Percentiles rank a stretch among this genome's conserved stretches.
phyloP scores from a whole-genome alignment of 64 coral and sea anemone species.

The Porites lutea region DNA sequence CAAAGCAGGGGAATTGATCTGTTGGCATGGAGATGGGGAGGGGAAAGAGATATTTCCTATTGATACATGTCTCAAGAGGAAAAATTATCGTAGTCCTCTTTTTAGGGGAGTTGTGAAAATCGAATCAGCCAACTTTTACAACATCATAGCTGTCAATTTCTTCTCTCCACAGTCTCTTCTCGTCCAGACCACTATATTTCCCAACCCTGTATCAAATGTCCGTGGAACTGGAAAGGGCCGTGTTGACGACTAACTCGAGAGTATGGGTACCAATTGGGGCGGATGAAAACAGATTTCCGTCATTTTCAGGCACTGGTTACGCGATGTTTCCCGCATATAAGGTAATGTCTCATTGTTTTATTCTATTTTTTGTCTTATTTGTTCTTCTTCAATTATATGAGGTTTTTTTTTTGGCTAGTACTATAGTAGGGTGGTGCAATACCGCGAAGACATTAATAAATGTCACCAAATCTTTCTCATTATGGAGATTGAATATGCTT shows the following conservation, averaged over 20 bases:
- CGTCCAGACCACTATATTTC: conserved; percentile 27
- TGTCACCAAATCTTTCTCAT: too few relatives aligned
- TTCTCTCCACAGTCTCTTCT: conserved; percentile 23
- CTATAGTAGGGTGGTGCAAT: too few relatives aligned
- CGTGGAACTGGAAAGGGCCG: conserved; percentile 49
- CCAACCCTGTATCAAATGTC: conserved; percentile 65
- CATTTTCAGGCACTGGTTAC: conserved; percentile 55
- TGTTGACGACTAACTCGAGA: conserved; percentile 30
- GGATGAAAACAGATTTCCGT: conserved; percentile 15
- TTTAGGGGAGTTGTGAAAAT: background rate
- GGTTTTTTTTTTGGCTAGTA: too few relatives aligned
- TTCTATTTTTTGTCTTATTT: too few relatives aligned
- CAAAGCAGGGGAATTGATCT: too few relatives aligned
- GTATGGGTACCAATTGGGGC: conserved; percentile 40
- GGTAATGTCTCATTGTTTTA: background rate
- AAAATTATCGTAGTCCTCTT: too few relatives aligned
- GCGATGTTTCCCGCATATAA: conserved; percentile 23
- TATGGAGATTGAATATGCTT: too few relatives aligned
- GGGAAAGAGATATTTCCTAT: too few relatives aligned
- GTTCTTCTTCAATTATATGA: too few relatives aligned
- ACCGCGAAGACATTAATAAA: too few relatives aligned
- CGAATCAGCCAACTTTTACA: background rate
- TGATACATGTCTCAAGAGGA: too few relatives aligned
- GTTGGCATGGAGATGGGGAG: too few relatives aligned
- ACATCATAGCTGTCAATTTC: background rate